Base-by-base conservation (phyloP, 2,888 invertebrate genomes). In the Watsonalla binaria region DNA sequence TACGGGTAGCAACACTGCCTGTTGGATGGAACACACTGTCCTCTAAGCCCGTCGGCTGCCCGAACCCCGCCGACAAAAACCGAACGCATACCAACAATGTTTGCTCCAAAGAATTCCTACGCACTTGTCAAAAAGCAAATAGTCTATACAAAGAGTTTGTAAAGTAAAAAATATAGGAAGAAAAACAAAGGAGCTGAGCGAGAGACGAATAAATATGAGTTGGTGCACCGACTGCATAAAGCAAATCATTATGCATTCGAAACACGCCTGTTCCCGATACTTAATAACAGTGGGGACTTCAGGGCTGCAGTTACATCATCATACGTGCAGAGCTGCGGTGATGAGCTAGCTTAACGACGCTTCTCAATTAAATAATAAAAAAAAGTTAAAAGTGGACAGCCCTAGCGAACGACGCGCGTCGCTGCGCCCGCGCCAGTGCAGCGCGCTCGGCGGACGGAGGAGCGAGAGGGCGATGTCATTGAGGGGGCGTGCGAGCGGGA, bases 371-470 rank as follows among this genome's bases (percentile, higher is more conserved):
- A 80, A 81, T 74, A 72, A 78, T 73, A 74, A 69, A 61, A 76
- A 77, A 74, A 63, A 83, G 83, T 74, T 85, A 84, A 85, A 84
- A 84, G 77, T 74, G 78, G 86, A 81, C 89, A 89, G 78, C 89
- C 90, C 89, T 90, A 86, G 80, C 78, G 81, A 82, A 82, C 87
- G 88, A 80, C 76, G 81, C 90, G 90, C 87, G 82, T 78, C 84
- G 82, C 73, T 89, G 90, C 88, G 84, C 82, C 65, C 68, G 86
- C 88, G 82, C 81, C 59, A 75, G 60, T 63, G 76, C 72, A 66
- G 63, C 66, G 61, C 68, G 69, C 62, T 72, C 72, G 72, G 74
- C 76, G 72, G 71, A 70, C 62, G 82, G 55, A 73, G 53, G 81
- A 86, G 59, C 56, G 82, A 68, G 80, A 78, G 60, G 57, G 58